Evolutionary conservation across 2,113 vertebrate species (phyloP).

Genomic region (Saguinus imperator): DNA sequence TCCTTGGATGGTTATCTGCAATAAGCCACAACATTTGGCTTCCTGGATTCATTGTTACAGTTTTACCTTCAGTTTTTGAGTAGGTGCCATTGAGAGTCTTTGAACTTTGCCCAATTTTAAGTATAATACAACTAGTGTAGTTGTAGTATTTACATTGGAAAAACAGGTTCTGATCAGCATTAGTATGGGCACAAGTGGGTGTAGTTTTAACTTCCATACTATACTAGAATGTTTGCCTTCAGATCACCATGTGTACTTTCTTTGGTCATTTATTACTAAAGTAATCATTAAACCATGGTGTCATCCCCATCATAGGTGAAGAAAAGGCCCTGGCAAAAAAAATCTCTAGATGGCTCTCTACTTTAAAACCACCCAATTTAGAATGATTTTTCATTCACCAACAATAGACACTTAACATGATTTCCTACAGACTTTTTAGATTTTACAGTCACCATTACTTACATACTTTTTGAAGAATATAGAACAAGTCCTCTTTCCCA

Average conservation of each 20-base stretch:
- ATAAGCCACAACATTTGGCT: not conserved
- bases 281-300: slow-evolving; percentile 1
- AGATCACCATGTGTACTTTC: not conserved
- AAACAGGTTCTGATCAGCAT: slow-evolving; percentile 33
- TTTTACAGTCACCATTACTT: not conserved
- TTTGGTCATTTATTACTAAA: not conserved
- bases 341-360: not conserved
- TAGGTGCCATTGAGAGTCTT: not conserved
- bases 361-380: not conserved
- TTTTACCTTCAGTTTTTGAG: slow-evolving; percentile 5
- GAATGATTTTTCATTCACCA: not conserved
- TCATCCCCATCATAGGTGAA: not conserved
- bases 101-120: slow-evolving; percentile 42
- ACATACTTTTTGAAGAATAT: slow-evolving; percentile 16
- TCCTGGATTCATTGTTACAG: not conserved
- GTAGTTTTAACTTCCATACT: slow-evolving; percentile 45
- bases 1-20: not conserved
- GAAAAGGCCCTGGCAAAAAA: not conserved
- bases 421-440: not conserved
- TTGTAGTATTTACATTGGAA: not conserved
- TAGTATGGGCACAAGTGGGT: not conserved
- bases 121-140: not conserved
- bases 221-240: slow-evolving; percentile 26
- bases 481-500: slow-evolving; percentile 4
- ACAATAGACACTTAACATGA: slow-evolving; percentile 9